Conservation (phyloP, 1,140 invertebrate genomes). For the Polypedilum pembai region DNA sequence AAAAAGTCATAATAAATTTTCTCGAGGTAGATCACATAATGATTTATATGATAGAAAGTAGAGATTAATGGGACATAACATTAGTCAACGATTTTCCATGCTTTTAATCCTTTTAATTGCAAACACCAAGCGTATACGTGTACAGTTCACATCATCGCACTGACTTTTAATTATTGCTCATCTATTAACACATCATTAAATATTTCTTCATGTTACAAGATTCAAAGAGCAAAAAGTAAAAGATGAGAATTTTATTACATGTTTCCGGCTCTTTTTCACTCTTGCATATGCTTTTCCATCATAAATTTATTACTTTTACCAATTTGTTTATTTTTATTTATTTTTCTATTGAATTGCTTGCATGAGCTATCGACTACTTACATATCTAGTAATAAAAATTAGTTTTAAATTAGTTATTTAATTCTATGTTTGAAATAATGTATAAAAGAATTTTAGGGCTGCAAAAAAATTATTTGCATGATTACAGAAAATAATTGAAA, state of each 20-base stretch:
- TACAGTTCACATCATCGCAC: not conserved
- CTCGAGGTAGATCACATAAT: not conserved
- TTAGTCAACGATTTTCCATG: slow-evolving; percentile 14
- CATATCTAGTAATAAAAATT: too few relatives aligned
- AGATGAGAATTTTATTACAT: slow-evolving; percentile 2
- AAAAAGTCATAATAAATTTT: not conserved
- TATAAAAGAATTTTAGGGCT: too few relatives aligned
- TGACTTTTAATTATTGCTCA: not conserved
- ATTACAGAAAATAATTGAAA: not conserved
- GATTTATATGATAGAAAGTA: not conserved
- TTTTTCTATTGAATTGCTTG: not conserved
- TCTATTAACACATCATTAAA: slow-evolving; percentile 27
- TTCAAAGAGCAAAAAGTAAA: not conserved
- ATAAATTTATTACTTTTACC: slow-evolving; percentile 2
- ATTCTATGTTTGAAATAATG: too few relatives aligned
- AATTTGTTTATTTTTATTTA: slow-evolving; percentile 20
- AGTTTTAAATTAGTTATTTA: too few relatives aligned
- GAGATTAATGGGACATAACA: not conserved
- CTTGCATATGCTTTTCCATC: not conserved
- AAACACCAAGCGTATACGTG: not conserved
- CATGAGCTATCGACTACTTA: too few relatives aligned
- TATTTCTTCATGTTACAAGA: slow-evolving; percentile 1
- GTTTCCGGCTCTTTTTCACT: not conserved
- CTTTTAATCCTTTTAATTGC: slow-evolving; percentile 20
- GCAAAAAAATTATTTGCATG: too few relatives aligned